Evolutionary conservation across 2,113 vertebrate species (phyloP), one percentile per base, ranked within the genome.

Genomic region (Physeter macrocephalus): DNA sequence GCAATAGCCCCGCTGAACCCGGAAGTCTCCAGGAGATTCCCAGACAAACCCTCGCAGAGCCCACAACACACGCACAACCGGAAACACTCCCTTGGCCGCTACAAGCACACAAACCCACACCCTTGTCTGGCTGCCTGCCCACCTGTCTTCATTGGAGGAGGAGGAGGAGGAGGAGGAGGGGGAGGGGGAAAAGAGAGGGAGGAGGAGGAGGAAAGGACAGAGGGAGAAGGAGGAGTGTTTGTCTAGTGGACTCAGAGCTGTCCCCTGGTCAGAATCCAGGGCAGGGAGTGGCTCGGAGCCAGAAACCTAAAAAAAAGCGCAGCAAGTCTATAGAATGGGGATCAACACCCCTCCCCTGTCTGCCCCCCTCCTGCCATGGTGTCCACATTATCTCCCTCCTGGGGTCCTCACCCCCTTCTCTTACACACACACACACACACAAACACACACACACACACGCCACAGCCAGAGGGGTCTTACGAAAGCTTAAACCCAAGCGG

Each of bases 261-360:
- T 59, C 49, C 61, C 62, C 13, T 1, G n/a, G 61, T 82, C 77
- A 66, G 93, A 95, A 95, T 95, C 95, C 96, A 90, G 93, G 87
- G 20, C 95, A 83, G 90, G 96, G 96, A 12, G 78, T 62, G 95
- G 57, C 77, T 3, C 0, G 3, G 18, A 90, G 54, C 31, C 18
- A 49, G 75, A 23, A 17, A 36, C 17, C 25, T 0, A 4, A 86
- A 59, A 25, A 12, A 59, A 87, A 49, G 21, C 6, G 27, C 34
- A 5, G 20, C 3, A 1, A 62, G 15, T 13, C n/a, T 11, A 7
- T 2, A 21, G 74, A 25, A 8, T 20, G 8, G 62, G 49, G 34
- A 5, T 39, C n/a, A 4, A 8, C 15, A 14, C n/a, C 57, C n/a
- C 27, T 66, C 74, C 34, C 66, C 39, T 10, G 1, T 67, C 2